Conservation (phyloP, 2,888 invertebrate genomes). For the Acleris sparsana region DNA sequence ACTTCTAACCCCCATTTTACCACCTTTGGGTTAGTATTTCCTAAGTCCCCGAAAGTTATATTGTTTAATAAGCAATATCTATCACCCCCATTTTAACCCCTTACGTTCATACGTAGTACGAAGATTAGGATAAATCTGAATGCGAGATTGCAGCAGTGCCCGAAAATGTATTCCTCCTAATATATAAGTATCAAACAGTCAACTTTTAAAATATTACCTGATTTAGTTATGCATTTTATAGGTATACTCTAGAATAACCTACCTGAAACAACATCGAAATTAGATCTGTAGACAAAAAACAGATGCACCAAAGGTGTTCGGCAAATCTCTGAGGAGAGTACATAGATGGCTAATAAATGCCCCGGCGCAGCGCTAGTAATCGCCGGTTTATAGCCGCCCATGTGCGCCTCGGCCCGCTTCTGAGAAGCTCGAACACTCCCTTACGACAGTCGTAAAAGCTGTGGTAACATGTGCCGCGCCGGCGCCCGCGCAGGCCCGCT, state of each 20-base stretch:
- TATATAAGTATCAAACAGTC: too few relatives aligned
- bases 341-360: slow-evolving; percentile 43
- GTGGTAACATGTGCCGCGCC: slow-evolving; percentile 78
- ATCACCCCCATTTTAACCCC: too few relatives aligned
- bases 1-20: too few relatives aligned
- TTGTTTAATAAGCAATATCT: too few relatives aligned
- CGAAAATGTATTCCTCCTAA: too few relatives aligned
- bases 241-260: background rate
- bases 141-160: too few relatives aligned
- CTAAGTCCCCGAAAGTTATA: too few relatives aligned
- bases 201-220: too few relatives aligned
- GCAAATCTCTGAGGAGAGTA: slow-evolving; percentile 31
- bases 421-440: slow-evolving; percentile 71
- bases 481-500: slow-evolving; percentile 48
- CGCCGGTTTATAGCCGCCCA: slow-evolving; percentile 72
- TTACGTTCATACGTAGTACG: too few relatives aligned
- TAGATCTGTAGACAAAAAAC: slow-evolving; percentile 27
- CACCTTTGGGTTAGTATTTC: too few relatives aligned
- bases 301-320: slow-evolving; percentile 34
- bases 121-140: too few relatives aligned
- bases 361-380: slow-evolving; percentile 61
- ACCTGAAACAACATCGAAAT: background rate
- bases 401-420: slow-evolving; percentile 72
- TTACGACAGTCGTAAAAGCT: slow-evolving; percentile 75
- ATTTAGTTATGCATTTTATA: too few relatives aligned